Conservation (phyloP, 2,797 vertebrate genomes). For the Halcyon leucocephala region DNA sequence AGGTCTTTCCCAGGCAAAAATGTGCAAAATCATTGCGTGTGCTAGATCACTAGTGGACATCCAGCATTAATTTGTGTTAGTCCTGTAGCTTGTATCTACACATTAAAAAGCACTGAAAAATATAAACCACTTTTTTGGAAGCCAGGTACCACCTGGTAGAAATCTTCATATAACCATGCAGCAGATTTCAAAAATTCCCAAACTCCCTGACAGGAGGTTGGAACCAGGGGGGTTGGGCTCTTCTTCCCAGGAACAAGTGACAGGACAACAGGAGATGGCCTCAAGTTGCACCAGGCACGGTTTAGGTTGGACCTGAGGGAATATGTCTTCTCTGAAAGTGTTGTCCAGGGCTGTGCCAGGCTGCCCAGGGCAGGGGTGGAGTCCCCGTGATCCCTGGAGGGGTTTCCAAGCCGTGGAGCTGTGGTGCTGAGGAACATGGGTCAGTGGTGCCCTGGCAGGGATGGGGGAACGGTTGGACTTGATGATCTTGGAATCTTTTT, state of each 20-base stretch:
- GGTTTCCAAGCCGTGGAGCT: background rate
- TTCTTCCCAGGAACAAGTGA: no score
- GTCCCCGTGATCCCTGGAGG: background rate
- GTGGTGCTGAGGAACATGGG: background rate
- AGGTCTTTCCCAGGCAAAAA: background rate
- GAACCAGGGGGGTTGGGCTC: no score
- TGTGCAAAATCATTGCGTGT: fast-evolving
- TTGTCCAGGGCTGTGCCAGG: no score
- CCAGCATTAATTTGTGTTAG: background rate
- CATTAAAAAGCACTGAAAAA: background rate
- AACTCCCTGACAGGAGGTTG: no score
- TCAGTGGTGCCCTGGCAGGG: background rate
- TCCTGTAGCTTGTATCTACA: background rate
- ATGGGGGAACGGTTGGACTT: background rate
- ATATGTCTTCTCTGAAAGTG: no score
- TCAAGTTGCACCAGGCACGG: no score
- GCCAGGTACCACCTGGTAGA: background rate
- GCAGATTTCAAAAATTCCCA: background rate
- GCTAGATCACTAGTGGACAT: background rate
- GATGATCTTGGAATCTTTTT: no score
- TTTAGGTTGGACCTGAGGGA: no score
- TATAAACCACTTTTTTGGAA: background rate
- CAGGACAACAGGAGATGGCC: no score
- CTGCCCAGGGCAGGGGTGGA: no score
- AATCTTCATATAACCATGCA: background rate